Percentiles rank a stretch among this genome's conserved stretches.
Evolutionary conservation across 2,113 vertebrate genomes (phyloP).

Genomic region (Eurypyga helias): DNA sequence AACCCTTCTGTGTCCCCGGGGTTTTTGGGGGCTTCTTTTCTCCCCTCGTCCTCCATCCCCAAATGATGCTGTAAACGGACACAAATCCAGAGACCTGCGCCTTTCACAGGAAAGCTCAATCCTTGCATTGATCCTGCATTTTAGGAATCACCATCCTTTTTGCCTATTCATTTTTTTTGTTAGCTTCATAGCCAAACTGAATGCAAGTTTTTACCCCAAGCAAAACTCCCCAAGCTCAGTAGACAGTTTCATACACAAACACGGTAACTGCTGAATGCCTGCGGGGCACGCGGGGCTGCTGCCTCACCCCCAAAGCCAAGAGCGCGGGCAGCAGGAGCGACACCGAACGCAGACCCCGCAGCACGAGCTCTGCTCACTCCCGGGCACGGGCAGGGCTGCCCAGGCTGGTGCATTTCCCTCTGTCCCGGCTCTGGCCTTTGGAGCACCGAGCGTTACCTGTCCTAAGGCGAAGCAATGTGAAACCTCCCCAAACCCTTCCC

Average conservation of each 20-base stretch:
- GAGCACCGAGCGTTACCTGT: neutral
- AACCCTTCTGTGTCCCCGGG: rapidly evolving
- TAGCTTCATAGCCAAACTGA: neutral
- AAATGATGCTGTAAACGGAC: rapidly evolving
- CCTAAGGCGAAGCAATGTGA: rapidly evolving
- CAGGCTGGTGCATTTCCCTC: rapidly evolving
- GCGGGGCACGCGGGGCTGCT: rapidly evolving
- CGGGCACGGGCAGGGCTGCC: neutral
- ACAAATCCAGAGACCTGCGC: rapidly evolving
- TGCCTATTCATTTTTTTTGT: no score
- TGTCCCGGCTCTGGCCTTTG: rapidly evolving
- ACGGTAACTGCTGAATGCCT: rapidly evolving
- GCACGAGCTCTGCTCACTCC: rapidly evolving
- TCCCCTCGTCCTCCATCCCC: no score
- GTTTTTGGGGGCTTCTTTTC: no score
- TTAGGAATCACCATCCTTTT: neutral
- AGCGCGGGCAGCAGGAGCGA: no score
- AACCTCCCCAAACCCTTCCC: neutral
- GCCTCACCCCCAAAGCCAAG: rapidly evolving
- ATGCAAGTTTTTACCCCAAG: no score
- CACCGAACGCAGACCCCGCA: rapidly evolving
- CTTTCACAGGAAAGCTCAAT: rapidly evolving
- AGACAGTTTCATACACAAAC: neutral
- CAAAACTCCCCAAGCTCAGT: neutral
- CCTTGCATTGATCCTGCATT: neutral